Base-by-base conservation (phyloP, 1,140 invertebrate species). In the Papilio glaucus region DNA sequence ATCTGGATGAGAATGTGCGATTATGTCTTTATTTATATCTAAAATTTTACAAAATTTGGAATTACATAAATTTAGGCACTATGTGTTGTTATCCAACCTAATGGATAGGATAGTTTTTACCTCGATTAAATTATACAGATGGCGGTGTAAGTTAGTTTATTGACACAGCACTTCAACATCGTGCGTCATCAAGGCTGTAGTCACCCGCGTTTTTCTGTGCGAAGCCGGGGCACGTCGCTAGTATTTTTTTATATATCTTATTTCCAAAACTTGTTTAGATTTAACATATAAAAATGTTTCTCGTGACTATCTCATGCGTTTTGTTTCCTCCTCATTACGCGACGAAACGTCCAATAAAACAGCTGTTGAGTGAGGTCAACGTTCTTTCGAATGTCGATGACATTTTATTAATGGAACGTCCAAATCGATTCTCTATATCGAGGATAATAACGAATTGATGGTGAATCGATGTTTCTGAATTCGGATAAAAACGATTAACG, bases 361-460 rank as follows among this genome's bases (percentile, higher is more conserved):
- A 53, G 49, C 49, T 53, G 49, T 53, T 21, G 49, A 53, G 49
- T 21, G 49, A 53, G 49, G 49, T 53, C 21, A 24, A 24, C 18
- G 49, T 53, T 18, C 49, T 53, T 6, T 33, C 24, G 49, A 53
- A 53, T 53, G 49, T 53, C 21, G 49, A 24, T 78, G 77, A 78
- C 75, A 80, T 77, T 73, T 77, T 39, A 77, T 78, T 78, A 80
- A 78, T 80, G 72, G 76, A 57, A 67, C 71, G 53, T 60, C 60
- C 75, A 75, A 80, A 80, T 80, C 76, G 78, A 76, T 68, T 41
- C 21, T 73, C 78, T 76, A 78, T 76, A 29, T 62, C 61, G 61
- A 63, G 61, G 39, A 63, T 13, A 49, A 37, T 63, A 63, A 53
- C 13, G 45, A 53, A 63, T 63, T 53, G 57, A 61, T 61, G 24